Evolutionary conservation across 1,140 invertebrate species (phyloP), one percentile per base, ranked within the genome.

Genomic region (Sinonovacula constricta): DNA sequence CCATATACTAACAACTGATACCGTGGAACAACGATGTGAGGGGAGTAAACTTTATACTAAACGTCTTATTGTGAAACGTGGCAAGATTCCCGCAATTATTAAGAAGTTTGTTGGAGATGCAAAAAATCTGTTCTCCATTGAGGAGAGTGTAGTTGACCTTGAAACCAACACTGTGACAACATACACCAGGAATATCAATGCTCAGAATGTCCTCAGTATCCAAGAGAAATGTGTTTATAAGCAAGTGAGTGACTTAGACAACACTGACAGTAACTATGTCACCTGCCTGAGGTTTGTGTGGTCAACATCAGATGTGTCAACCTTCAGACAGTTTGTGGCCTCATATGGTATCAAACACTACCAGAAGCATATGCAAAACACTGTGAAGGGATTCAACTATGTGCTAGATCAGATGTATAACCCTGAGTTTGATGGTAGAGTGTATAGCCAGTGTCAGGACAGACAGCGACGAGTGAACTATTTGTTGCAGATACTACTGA

Each of bases 131-230:
- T 59, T 66, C 54, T 3, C 59, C 1, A 67, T 76, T 14, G 62
- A 76, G 30, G 72, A 76, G 54, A 66, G 62, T 53, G 53, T 76
- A n/a, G 12, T 76, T 14, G 72, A 76, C 34, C 12, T 76, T 24
- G 30, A 57, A 18, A 22, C 34, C 0, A n/a, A 28, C 22, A 57
- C 60, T 34, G 31, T 76, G 14, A 54, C 67, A 0, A 76, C 72
- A 26, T 67, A 76, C 24, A 76, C 72, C 18, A 57, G 72, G 26
- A 76, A 76, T 56, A 76, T 76, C 57, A 60, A 66, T n/a, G 67
- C 67, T 62, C 39, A 76, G 30, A 56, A 76, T 57, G 63, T 67
- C 3, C 60, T 76, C 34, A 59, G 33, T 30, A 60, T 36, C 0
- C 72, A 76, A 24, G 72, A 76, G 33, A 66, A 67, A 56, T 66